phyloP scores from a whole-genome alignment of 2,797 vertebrate species.

The Neostethus bicornis region DNA sequence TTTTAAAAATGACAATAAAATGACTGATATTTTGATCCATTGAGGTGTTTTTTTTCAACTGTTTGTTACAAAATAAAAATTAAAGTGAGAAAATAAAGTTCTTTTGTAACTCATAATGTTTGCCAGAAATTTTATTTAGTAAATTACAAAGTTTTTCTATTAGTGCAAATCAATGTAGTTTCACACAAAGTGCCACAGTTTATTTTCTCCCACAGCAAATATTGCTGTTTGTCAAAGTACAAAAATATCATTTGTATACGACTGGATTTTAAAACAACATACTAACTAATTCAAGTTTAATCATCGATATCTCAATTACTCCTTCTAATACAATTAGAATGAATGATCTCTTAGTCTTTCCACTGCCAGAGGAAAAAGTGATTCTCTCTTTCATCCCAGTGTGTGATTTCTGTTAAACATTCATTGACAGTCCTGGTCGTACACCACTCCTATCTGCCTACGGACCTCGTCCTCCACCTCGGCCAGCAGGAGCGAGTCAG shows the following conservation, averaged over 20 bases:
- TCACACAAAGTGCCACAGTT: no score
- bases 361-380: no score
- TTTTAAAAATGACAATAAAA: no score
- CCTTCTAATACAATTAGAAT: no score
- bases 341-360: no score
- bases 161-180: no score
- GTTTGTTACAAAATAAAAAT: no score
- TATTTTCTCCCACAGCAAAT: no score
- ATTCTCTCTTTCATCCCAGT: no score
- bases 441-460: constrained; percentile 70
- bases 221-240: not conserved
- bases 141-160: not conserved
- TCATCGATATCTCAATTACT: no score
- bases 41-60: no score
- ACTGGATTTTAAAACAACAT: not conserved
- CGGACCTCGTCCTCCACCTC: constrained; percentile 73
- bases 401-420: constrained; percentile 41
- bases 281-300: not conserved
- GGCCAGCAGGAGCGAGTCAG: constrained; percentile 64
- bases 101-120: not conserved
- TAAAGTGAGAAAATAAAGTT: not conserved
- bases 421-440: constrained; percentile 67
- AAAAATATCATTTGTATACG: not conserved
- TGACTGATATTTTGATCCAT: no score
- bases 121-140: not conserved